Base-by-base conservation (phyloP, 1,140 invertebrate genomes). In the Bombus confusus region DNA sequence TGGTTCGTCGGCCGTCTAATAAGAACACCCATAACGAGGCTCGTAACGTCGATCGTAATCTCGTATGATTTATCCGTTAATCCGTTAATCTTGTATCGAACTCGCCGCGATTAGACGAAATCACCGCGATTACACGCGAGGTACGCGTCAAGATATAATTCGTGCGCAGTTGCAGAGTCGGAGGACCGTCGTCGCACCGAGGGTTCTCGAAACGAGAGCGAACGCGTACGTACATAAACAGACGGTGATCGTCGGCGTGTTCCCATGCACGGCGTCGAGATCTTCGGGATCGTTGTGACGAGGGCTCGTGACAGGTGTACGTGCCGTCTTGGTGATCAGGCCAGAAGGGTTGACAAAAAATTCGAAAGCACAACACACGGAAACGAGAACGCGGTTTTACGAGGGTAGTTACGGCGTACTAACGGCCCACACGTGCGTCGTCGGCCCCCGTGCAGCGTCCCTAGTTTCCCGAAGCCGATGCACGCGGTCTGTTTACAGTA, bases 341-440 rank as follows among this genome's bases (percentile, higher is more conserved):
- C 37, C 15, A 3, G 64, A 89, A 82, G 88, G 78, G 81, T 89
- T 89, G 78, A 87, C 62, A 83, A 80, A 86, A 83, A 88, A 83
- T 13, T 79, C 25, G 13, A 57, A 68, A 39, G 28, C 41, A 47
- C 34, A 73, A 85, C 41, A 57, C 22, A 66, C n/a, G 52, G 62
- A 47, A 6, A 41, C 9, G 37, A 12, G 10, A 2, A 15, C 0
- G 43, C 62, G 64, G 31, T 59, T 41, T 13, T 13, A n/a, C 37
- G 74, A 25, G 76, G 84, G 79, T 88, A 73, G 87, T 87, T 83
- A 73, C 47, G 43, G 15, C 68, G 68, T 66, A 57, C 85, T 87
- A 89, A 90, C 77, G 57, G 41, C 52, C n/a, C 85, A 90, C 88
- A 90, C 88, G 88, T 90, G 88, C 87, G 74, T 57, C 72, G 22